A percentile compares a stretch with the other conserved stretches of the same genome.
phyloP scores from a whole-genome alignment of 2,888 invertebrate species.

The Steinernema scapterisci region DNA sequence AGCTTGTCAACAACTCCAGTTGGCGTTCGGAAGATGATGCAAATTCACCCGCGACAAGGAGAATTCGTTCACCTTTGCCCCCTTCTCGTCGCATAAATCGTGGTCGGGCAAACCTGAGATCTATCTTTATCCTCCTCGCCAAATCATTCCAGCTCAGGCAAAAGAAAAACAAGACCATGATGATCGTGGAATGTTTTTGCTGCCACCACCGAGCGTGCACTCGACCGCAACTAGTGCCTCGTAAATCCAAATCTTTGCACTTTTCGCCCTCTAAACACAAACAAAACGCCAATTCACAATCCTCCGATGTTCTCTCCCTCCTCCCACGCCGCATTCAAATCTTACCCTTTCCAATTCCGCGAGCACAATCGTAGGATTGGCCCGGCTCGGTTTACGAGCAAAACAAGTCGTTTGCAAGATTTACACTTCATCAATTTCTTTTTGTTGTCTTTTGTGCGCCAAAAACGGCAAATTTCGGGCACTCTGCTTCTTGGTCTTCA shows the following conservation, averaged over 20 bases:
- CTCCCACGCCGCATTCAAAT: no score
- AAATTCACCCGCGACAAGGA: no score
- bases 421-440: conserved; percentile 16
- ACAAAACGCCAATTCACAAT: not conserved
- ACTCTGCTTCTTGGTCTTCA: not conserved
- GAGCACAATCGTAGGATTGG: not conserved
- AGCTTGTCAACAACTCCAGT: not conserved
- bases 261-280: conserved; percentile 5
- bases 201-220: not conserved
- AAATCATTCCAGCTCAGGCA: not conserved
- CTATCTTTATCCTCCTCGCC: no score
- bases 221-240: not conserved
- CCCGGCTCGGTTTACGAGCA: not conserved
- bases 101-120: no score
- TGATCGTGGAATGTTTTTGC: not conserved
- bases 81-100: no score
- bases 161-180: not conserved
- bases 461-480: not conserved
- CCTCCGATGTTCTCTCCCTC: not conserved
- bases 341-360: not conserved
- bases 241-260: conserved; percentile 14
- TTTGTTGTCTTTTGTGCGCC: not conserved
- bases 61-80: no score
- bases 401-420: conserved; percentile 23
- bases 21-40: not conserved